These are phyloP conservation scores for Heteractis magnifica DNA, from an alignment of 92 coral and sea anemone genomes.

Conservation along the genomic window DNA sequence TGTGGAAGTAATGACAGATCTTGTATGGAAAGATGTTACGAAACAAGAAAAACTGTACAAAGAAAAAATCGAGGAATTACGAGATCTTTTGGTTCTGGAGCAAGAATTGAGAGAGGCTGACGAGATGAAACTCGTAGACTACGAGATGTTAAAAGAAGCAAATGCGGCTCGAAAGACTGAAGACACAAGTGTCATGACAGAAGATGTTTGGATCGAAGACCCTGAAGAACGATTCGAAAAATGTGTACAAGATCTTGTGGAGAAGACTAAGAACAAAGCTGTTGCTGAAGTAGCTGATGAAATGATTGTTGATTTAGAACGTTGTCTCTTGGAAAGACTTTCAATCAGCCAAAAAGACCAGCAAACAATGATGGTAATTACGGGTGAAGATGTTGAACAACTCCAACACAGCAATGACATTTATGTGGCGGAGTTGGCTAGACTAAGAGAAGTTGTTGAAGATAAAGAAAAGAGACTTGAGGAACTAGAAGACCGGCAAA, in stretches of 20 bases:
- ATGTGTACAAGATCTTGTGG: constrained; percentile 37
- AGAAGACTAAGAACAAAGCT: constrained; percentile 16
- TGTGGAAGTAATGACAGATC: constrained; percentile 16
- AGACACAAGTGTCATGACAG: constrained; percentile 55
- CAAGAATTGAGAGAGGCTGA: constrained; percentile 17
- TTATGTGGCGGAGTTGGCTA: background rate
- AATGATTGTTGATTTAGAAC: constrained; percentile 8
- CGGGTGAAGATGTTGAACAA: background rate
- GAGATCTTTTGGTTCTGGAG: constrained; percentile 6
- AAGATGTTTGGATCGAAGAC: constrained; percentile 52
- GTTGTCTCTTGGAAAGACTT: background rate
- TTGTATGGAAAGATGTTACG: background rate
- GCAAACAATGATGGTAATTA: background rate
- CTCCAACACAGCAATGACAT: background rate
- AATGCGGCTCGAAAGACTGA: background rate
- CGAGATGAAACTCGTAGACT: constrained; percentile 4
- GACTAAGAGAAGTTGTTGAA: background rate
- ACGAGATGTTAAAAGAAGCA: constrained; percentile 13
- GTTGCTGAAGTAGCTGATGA: constrained; percentile 7
- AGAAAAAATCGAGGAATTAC: constrained; percentile 12
- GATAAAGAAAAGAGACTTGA: background rate
- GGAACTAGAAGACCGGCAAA: no score
- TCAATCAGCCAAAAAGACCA: background rate
- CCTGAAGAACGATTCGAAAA: constrained; percentile 39
- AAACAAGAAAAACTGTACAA: constrained; percentile 12